Base-by-base conservation (phyloP, 2,888 invertebrate genomes). In the Acrocyrtus sp. region DNA sequence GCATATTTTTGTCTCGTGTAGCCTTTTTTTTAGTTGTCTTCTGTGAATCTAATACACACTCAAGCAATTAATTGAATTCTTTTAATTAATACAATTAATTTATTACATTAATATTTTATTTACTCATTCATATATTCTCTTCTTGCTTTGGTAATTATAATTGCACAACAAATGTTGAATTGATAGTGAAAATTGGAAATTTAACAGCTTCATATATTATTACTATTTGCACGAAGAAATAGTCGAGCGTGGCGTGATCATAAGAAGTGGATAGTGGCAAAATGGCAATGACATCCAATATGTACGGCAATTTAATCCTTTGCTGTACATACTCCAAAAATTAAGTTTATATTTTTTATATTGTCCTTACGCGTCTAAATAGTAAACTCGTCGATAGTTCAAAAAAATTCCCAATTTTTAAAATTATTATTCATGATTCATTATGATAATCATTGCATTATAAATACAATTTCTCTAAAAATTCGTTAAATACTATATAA, bases 271-370 rank as follows among this genome's bases (percentile, higher is more conserved):
- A 34, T 24, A 29, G 22, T 39, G 17, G 26, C n/a, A 41, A 43
- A 68, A 51, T 60, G 68, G 60, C 60, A 60, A 68, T 68, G 68
- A 68, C 51, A 68, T 45, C 60, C 60, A 53, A 58, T 60, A 68
- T 61, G 68, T 68, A 68, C 53, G 24, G 53, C 68, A 27, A 50
- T 58, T 47, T 27, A 58, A 34, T 12, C n/a, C n/a, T n/a, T n/a
- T 39, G 50, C 51, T 22, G 57, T 51, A 60, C 67, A 60, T 45
- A 60, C 53, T 68, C 67, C 66, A 43, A 4, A 43, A 43, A n/a
- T 10, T 43, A 43, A 43, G 39, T 39, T 17, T n/a, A n/a, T n/a
- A n/a, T n/a, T 8, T 27, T 10, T 10, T 12, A 41, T 56, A 57
- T 58, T 56, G 58, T 67, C 56, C 41, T 58, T 50, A 19, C 47